Conservation (phyloP, 2,888 invertebrate genomes). For the Pimpla rufipes region DNA sequence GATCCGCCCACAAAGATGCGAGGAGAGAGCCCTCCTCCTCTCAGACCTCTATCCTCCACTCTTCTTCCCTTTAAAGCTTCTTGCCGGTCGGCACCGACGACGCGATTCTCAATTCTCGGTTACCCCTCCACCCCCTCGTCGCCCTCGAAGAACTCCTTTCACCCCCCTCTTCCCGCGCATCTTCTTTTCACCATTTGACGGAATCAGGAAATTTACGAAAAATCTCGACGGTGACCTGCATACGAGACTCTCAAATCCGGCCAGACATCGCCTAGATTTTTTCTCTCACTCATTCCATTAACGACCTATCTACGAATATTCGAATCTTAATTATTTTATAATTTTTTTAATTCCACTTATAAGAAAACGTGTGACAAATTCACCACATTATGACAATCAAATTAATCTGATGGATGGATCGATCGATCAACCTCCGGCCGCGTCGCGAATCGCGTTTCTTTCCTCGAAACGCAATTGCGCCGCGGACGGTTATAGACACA, state of each 20-base stretch:
- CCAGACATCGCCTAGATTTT: neutral
- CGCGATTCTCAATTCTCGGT: constrained; percentile 62
- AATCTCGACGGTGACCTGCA: constrained; percentile 22
- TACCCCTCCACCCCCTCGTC: constrained; percentile 30
- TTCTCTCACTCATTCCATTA: neutral
- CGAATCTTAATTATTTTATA: too few species aligned
- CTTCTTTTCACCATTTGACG: constrained; percentile 24
- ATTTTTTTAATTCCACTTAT: too few species aligned
- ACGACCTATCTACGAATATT: neutral
- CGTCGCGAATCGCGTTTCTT: too few species aligned
- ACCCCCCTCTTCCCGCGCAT: neutral
- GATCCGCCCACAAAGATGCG: constrained; percentile 62
- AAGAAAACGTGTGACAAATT: too few species aligned
- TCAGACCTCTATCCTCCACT: constrained; percentile 20
- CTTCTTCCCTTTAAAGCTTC: constrained; percentile 60
- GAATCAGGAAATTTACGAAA: constrained; percentile 51
- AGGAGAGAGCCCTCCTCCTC: neutral
- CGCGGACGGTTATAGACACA: neutral
- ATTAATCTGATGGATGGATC: too few species aligned
- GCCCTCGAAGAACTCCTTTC: constrained; percentile 18
- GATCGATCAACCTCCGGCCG: too few species aligned
- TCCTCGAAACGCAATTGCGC: too few species aligned
- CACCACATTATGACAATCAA: too few species aligned
- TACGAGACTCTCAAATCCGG: constrained; percentile 17
- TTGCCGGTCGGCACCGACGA: constrained; percentile 57